Evolutionary conservation across 1,140 invertebrate genomes (phyloP).

Genomic region (Drosophila neocordata): DNA sequence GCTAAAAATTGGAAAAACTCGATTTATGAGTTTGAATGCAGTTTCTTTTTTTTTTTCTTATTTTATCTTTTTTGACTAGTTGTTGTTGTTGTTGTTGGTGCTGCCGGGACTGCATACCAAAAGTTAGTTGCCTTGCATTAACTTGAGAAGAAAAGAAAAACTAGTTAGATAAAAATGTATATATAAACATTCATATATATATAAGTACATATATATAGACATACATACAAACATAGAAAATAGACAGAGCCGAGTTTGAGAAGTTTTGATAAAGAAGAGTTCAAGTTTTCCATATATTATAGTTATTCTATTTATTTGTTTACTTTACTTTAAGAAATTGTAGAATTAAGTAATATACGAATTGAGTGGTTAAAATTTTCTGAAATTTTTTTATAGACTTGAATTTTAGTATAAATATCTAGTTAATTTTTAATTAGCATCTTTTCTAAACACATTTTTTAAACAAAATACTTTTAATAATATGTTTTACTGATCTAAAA

Average conservation of each 20-base stretch:
- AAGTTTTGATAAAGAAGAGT: too few relatives aligned
- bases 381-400: too few relatives aligned
- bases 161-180: slow-evolving; percentile 6
- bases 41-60: slow-evolving; percentile 47
- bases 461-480: too few relatives aligned
- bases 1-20: slow-evolving; percentile 65
- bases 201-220: background rate
- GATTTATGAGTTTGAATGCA: slow-evolving; percentile 70
- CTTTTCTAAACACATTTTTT: too few relatives aligned
- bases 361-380: too few relatives aligned
- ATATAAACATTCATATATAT: background rate
- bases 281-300: too few relatives aligned
- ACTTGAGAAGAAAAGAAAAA: slow-evolving; percentile 22
- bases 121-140: slow-evolving; percentile 40
- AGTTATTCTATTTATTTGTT: too few relatives aligned
- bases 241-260: background rate
- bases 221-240: background rate
- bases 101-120: slow-evolving; percentile 52
- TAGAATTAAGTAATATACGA: too few relatives aligned
- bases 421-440: too few relatives aligned
- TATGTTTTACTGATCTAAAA: too few relatives aligned
- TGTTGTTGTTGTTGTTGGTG: slow-evolving; percentile 30
- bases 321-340: too few relatives aligned
- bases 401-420: too few relatives aligned
- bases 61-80: background rate